These are phyloP conservation scores for Troides helena DNA, from an alignment of 2,888 invertebrate species.

Conservation along the genomic window DNA sequence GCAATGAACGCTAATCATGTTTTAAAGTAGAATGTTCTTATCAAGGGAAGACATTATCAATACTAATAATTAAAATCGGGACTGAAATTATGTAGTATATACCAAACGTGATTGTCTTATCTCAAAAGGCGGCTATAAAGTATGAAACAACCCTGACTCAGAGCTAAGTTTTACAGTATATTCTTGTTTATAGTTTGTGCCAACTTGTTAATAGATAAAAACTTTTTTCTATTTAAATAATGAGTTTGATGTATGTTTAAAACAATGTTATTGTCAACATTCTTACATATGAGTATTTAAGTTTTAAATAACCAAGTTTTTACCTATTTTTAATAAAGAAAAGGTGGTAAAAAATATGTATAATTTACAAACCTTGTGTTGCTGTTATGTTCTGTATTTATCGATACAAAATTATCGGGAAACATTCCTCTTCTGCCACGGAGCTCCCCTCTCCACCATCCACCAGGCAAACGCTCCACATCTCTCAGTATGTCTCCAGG, in stretches of 20 bases:
- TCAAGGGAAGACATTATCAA: slow-evolving; percentile 12
- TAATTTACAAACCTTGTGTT: slow-evolving; percentile 57
- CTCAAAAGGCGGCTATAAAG: neutral
- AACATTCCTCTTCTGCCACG: slow-evolving; percentile 92
- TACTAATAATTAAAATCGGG: slow-evolving; percentile 15
- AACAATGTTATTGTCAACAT: too few relatives aligned
- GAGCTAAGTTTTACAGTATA: neutral
- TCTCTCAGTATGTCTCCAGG: slow-evolving; percentile 92
- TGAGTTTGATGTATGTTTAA: too few relatives aligned
- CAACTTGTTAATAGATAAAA: too few relatives aligned
- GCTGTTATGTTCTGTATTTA: slow-evolving; percentile 66
- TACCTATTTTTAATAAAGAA: too few relatives aligned
- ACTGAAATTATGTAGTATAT: neutral
- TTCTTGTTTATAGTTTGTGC: neutral
- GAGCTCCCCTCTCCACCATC: slow-evolving; percentile 96
- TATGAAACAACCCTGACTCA: neutral
- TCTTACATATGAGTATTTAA: too few relatives aligned
- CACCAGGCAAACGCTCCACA: slow-evolving; percentile 88
- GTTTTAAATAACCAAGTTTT: too few relatives aligned
- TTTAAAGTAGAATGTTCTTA: slow-evolving; percentile 10
- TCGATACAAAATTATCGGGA: slow-evolving; percentile 94
- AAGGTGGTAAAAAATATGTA: neutral
- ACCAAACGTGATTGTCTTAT: slow-evolving; percentile 13
- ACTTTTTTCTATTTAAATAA: too few relatives aligned
- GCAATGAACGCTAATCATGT: too few relatives aligned